These are phyloP conservation scores for Tachysurus fulvidraco DNA, from an alignment of 2,113 vertebrate genomes.

Conservation along the genomic window DNA sequence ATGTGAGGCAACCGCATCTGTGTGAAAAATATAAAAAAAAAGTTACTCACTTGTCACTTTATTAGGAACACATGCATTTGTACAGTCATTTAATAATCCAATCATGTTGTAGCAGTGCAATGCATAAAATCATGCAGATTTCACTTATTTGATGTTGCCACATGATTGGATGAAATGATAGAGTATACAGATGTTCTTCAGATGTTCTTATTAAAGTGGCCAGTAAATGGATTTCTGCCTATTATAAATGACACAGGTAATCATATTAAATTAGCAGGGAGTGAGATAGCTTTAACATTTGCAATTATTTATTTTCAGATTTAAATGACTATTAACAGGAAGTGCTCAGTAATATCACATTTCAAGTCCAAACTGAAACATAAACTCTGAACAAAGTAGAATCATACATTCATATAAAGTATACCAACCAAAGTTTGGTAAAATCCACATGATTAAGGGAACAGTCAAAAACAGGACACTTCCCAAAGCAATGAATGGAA, in stretches of 20 bases:
- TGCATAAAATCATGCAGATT: background rate
- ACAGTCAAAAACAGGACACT: slow-evolving; percentile 82
- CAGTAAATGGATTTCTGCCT: background rate
- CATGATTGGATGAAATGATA: background rate
- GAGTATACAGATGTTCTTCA: background rate
- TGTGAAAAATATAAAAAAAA: slow-evolving; percentile 32
- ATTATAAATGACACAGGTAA: background rate
- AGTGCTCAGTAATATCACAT: background rate
- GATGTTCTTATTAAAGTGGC: background rate
- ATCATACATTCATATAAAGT: background rate
- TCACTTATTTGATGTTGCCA: background rate
- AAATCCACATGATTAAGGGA: slow-evolving; percentile 84
- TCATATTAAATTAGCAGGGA: background rate
- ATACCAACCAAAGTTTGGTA: slow-evolving; percentile 83
- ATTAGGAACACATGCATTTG: background rate
- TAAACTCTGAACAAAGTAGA: background rate
- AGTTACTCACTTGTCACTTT: background rate
- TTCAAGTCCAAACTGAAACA: background rate
- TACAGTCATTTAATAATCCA: background rate
- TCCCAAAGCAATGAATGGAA: slow-evolving; percentile 88
- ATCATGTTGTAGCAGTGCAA: background rate
- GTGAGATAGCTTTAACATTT: background rate
- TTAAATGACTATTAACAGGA: background rate
- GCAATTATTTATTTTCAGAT: background rate
- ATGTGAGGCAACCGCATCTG: slow-evolving; percentile 76